phyloP scores from a whole-genome alignment of 1,140 invertebrate genomes.

The Ericerus pela region DNA sequence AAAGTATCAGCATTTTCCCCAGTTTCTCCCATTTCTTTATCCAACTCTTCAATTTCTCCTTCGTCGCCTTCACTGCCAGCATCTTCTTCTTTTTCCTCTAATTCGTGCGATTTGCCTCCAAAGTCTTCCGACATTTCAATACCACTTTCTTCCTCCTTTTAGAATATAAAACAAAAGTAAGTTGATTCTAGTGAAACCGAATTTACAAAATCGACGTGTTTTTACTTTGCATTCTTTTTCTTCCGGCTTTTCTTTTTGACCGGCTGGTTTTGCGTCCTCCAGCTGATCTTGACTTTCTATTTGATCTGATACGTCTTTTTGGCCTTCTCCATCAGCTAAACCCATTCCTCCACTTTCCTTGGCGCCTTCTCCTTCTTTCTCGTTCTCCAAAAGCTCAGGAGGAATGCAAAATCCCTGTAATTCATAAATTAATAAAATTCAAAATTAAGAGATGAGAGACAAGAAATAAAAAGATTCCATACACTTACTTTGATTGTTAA shows the following conservation, averaged over 20 bases:
- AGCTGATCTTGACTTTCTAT: conserved; percentile 90
- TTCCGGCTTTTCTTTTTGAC: conserved; percentile 52
- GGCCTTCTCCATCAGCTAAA: conserved; percentile 80
- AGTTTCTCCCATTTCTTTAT: conserved; percentile 92
- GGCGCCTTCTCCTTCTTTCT: conserved; percentile 43
- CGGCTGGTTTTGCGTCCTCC: conserved; percentile 67
- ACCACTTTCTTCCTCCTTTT: conserved; percentile 74
- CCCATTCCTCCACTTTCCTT: conserved; percentile 52
- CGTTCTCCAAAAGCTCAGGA: conserved; percentile 54
- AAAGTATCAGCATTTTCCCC: conserved; percentile 65
- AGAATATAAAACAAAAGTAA: background rate
- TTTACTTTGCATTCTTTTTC: conserved; percentile 56
- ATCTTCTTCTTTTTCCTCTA: conserved; percentile 49
- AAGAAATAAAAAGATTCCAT: background rate
- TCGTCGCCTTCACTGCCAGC: conserved; percentile 44
- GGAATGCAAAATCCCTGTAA: conserved; percentile 79
- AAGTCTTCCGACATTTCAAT: conserved; percentile 90
- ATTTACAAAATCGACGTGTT: background rate
- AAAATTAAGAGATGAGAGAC: conserved; percentile 4
- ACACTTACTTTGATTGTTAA: conserved; percentile 54
- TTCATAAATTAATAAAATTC: conserved; percentile 10
- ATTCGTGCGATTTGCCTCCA: conserved; percentile 67
- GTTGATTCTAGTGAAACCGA: background rate
- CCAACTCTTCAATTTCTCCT: conserved; percentile 56
- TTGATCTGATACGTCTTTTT: conserved; percentile 85